Evolutionary conservation across 53 echinoderm and acorn worm genomes (phyloP).

Genomic region (Antedon mediterranea): DNA sequence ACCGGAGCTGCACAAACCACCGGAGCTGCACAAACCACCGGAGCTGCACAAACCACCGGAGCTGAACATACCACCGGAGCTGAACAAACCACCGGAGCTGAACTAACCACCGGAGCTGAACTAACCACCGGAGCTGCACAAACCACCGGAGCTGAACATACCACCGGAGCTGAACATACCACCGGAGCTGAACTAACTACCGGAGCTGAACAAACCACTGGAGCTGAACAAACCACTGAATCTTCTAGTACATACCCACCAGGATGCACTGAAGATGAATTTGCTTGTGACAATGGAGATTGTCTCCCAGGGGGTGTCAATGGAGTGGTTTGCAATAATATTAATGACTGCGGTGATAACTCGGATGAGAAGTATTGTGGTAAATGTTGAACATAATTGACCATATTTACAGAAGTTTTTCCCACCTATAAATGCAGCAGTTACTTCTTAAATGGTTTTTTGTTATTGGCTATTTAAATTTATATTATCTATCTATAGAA

Average conservation of each 20-base stretch:
- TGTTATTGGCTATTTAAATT: too few relatives aligned
- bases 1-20: too few relatives aligned
- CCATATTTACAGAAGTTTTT: neutral
- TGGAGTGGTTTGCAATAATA: slow-evolving; percentile 61
- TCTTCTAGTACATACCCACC: too few relatives aligned
- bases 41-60: slow-evolving; percentile 8
- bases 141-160: neutral
- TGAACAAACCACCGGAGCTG: neutral
- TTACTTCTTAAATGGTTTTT: too few relatives aligned
- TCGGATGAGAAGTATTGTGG: slow-evolving; percentile 71
- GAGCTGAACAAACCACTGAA: neutral
- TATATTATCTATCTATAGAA: too few relatives aligned
- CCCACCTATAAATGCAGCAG: too few relatives aligned
- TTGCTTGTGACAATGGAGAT: slow-evolving; percentile 59
- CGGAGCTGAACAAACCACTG: neutral
- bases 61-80: neutral
- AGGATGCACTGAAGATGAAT: slow-evolving; percentile 34
- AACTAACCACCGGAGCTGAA: slow-evolving; percentile 5
- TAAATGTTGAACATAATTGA: slow-evolving; percentile 9
- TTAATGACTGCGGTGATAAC: slow-evolving; percentile 72
- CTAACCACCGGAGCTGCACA: neutral
- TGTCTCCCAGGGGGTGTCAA: slow-evolving; percentile 51
- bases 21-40: too few relatives aligned
- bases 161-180: neutral
- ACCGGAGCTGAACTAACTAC: neutral